Conservation (phyloP, 2,113 vertebrate genomes). For the Heterocephalus glaber region DNA sequence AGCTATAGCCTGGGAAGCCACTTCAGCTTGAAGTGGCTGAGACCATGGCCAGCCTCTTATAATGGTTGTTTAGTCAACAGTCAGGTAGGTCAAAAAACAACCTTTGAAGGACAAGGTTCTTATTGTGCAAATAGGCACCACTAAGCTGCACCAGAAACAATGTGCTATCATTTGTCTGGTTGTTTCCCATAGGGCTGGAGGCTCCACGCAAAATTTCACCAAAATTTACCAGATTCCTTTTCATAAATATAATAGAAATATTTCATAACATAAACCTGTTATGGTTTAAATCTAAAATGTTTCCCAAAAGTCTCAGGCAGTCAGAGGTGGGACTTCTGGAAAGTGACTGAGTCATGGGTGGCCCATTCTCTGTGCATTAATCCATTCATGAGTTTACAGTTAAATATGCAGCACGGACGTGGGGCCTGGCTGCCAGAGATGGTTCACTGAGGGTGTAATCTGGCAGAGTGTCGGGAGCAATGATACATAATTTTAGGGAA, state of each 20-base stretch:
- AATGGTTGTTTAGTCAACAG: neutral
- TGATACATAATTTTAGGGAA: too few species aligned
- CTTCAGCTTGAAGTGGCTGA: neutral
- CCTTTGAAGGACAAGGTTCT: neutral
- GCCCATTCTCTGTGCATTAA: neutral
- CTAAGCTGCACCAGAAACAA: neutral
- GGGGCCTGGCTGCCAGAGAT: too few species aligned
- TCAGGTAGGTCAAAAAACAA: neutral
- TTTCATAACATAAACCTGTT: neutral
- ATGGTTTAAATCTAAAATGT: neutral
- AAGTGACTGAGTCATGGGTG: neutral
- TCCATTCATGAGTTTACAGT: neutral
- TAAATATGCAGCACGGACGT: neutral
- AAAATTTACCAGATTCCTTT: neutral
- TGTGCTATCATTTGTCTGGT: neutral
- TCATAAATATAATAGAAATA: neutral
- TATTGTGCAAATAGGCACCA: neutral
- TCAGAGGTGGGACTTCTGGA: neutral
- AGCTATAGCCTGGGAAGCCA: neutral
- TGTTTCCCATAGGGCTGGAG: neutral
- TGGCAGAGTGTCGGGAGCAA: neutral
- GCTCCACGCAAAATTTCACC: neutral
- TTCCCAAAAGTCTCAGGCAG: neutral
- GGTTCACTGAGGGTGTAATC: neutral
- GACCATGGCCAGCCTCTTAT: neutral